Conservation (phyloP, 2,888 invertebrate genomes). For the Trichopoda pennipes region DNA sequence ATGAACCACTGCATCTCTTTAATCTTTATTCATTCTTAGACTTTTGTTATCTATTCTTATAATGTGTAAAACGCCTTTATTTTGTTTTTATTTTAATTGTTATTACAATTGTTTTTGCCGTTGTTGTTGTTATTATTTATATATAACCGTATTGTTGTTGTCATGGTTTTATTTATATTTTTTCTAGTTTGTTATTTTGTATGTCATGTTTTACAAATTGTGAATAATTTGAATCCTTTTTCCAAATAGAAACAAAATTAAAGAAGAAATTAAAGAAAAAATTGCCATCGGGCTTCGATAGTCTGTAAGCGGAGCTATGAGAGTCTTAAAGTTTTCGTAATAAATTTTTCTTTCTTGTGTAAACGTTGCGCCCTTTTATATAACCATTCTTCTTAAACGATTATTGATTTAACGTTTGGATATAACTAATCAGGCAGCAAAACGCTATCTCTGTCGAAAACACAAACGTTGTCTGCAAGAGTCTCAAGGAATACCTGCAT, state of each 20-base stretch:
- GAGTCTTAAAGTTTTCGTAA: too few relatives aligned
- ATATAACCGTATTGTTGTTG: slow-evolving; percentile 48
- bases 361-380: too few relatives aligned
- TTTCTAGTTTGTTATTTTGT: too few relatives aligned
- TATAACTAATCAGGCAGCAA: too few relatives aligned
- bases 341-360: too few relatives aligned
- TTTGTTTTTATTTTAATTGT: slow-evolving; percentile 13
- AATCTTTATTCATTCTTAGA: background rate
- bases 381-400: too few relatives aligned
- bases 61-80: slow-evolving; percentile 27
- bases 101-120: slow-evolving; percentile 38
- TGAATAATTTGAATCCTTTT: slow-evolving; percentile 5
- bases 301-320: slow-evolving; percentile 6
- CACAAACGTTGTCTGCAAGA: too few relatives aligned
- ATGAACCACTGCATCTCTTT: background rate
- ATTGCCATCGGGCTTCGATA: slow-evolving; percentile 49
- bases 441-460: too few relatives aligned
- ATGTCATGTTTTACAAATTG: slow-evolving; percentile 1
- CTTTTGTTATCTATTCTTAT: background rate
- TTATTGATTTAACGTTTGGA: too few relatives aligned
- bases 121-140: slow-evolving; percentile 8
- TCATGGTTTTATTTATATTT: slow-evolving; percentile 47
- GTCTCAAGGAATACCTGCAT: too few relatives aligned
- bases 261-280: slow-evolving; percentile 36
- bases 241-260: background rate